Conservation (phyloP, 2,888 invertebrate species). For the Rhaphigaster nebulosa region DNA sequence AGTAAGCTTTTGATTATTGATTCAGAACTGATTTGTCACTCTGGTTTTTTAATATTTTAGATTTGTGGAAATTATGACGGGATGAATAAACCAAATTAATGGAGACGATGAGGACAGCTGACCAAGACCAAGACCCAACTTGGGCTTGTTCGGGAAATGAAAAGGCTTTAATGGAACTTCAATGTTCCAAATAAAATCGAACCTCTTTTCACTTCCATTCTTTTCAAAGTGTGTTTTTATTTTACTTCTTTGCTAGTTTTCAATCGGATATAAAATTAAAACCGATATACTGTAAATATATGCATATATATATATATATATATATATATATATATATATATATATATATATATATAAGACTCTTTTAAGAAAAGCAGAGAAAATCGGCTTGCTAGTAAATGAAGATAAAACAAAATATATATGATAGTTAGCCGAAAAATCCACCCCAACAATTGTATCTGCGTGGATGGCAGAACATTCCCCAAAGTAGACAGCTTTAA, state of each 20-base stretch:
- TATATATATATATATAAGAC: too few species aligned
- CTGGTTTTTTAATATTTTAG: background rate
- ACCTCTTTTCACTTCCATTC: background rate
- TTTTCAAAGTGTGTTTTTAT: constrained; percentile 1
- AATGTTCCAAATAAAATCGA: background rate
- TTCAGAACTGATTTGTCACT: background rate
- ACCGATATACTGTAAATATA: background rate
- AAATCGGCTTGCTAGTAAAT: too few species aligned
- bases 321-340: too few species aligned
- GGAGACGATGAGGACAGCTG: background rate
- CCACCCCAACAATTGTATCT: too few species aligned
- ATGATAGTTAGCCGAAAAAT: too few species aligned
- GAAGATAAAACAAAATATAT: too few species aligned
- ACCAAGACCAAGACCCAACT: background rate
- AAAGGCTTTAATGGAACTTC: background rate
- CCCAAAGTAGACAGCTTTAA: too few species aligned
- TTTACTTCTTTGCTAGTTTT: background rate
- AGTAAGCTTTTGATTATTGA: background rate
- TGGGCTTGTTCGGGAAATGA: background rate
- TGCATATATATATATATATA: too few species aligned
- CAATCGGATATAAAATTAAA: background rate
- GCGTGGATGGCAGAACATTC: too few species aligned
- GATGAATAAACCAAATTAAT: background rate
- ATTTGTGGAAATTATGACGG: background rate
- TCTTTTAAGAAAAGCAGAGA: too few species aligned